These are phyloP conservation scores for Rhynchopsitta pachyrhyncha DNA, from an alignment of 2,113 vertebrate species.

Conservation along the genomic window DNA sequence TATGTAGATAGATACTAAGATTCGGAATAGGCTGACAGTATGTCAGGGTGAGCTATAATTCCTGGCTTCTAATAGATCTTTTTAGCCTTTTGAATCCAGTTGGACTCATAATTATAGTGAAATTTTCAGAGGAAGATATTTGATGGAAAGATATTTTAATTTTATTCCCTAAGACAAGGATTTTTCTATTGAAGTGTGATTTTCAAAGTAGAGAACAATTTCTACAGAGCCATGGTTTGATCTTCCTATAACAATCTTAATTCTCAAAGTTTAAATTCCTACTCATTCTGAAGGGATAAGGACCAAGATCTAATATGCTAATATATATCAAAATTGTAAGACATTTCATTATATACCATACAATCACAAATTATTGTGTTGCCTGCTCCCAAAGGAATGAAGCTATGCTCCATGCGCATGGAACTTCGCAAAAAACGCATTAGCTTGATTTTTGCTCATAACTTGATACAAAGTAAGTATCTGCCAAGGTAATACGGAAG, in stretches of 20 bases:
- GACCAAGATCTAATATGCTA: neutral
- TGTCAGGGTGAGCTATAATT: neutral
- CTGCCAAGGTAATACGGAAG: neutral
- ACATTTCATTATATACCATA: neutral
- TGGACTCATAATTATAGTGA: neutral
- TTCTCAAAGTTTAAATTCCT: neutral
- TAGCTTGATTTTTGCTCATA: neutral
- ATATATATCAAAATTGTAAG: neutral
- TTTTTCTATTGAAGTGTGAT: neutral
- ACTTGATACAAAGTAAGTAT: neutral
- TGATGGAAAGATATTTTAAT: neutral
- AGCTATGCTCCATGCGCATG: rapidly evolving
- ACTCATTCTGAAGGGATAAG: neutral
- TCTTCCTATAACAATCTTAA: neutral
- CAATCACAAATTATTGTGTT: neutral
- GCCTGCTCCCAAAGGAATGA: neutral
- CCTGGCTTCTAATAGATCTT: neutral
- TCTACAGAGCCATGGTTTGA: neutral
- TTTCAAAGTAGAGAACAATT: neutral
- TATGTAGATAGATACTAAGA: neutral
- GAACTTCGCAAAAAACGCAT: neutral
- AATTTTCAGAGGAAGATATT: neutral
- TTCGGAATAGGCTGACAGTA: neutral
- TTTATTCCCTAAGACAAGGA: neutral
- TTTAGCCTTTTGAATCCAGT: neutral